A percentile compares a stretch with the other conserved stretches of the same genome.
phyloP scores from a whole-genome alignment of 2,113 vertebrate genomes.

The Struthio camelus region DNA sequence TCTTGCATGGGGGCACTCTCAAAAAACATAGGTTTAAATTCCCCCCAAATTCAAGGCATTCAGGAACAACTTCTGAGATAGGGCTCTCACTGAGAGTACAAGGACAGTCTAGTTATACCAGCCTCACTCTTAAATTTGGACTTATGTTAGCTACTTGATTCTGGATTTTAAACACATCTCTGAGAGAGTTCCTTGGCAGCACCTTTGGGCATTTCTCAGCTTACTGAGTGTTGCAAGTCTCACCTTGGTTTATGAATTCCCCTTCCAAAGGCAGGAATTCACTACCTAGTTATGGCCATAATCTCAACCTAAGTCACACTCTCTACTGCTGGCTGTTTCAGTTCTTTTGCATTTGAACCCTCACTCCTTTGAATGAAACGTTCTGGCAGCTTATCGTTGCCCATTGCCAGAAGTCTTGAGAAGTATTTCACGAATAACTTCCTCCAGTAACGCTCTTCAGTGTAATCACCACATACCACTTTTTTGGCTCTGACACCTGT shows the following conservation, averaged over 20 bases:
- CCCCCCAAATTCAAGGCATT: too few species aligned
- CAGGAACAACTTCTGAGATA: not conserved
- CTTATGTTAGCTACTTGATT: too few species aligned
- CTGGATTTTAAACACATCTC: too few species aligned
- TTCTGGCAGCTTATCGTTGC: not conserved
- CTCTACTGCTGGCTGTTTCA: too few species aligned
- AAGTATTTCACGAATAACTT: not conserved
- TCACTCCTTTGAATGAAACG: not conserved
- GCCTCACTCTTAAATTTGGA: not conserved
- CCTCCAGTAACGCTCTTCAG: not conserved
- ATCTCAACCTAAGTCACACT: not conserved
- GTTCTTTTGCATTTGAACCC: not conserved
- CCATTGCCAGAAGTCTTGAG: not conserved
- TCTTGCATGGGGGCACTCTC: too few species aligned
- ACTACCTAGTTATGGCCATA: not conserved
- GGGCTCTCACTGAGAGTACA: too few species aligned
- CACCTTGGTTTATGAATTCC: not conserved
- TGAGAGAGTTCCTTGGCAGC: too few species aligned
- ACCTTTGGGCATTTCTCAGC: not conserved
- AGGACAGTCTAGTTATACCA: not conserved
- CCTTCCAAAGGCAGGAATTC: not conserved
- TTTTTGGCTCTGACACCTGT: not conserved
- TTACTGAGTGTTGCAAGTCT: fast-evolving
- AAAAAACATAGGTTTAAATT: not conserved
- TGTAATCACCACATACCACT: not conserved